Evolutionary conservation across 1,140 invertebrate species (phyloP).

Genomic region (Cherax quadricarinatus): DNA sequence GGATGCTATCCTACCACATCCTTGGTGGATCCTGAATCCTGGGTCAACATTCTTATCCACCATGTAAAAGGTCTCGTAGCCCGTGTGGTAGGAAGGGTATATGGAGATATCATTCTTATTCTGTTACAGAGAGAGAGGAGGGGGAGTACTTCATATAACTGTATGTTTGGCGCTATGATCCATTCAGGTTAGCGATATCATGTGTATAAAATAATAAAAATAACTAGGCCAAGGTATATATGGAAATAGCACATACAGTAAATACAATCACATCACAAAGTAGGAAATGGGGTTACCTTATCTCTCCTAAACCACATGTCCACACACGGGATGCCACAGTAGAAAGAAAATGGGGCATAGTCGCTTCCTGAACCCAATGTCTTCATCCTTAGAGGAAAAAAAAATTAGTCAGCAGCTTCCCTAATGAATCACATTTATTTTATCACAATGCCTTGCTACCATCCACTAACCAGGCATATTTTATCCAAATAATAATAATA

Average conservation of each 20-base stretch:
- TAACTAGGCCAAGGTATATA: too few species aligned
- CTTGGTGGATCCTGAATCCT: constrained; percentile 69
- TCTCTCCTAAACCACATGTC: constrained; percentile 56
- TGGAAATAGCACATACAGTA: background rate
- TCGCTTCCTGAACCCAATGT: constrained; percentile 70
- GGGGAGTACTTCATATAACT: background rate
- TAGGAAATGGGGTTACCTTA: constrained; percentile 15
- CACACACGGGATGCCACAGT: constrained; percentile 62
- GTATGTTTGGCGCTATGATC: background rate
- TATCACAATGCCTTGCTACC: background rate
- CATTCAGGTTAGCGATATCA: background rate
- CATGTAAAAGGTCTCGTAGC: constrained; percentile 73
- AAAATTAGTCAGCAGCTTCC: too few species aligned
- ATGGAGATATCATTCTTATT: constrained; percentile 40
- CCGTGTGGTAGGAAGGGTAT: constrained; percentile 72
- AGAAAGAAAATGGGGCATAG: constrained; percentile 64
- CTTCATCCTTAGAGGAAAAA: constrained; percentile 16
- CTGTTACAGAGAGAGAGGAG: background rate
- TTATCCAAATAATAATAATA: too few species aligned
- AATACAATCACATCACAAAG: background rate
- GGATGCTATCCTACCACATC: constrained; percentile 71
- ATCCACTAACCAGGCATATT: too few species aligned
- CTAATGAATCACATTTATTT: too few species aligned
- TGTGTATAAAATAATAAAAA: background rate
- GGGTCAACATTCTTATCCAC: constrained; percentile 55